phyloP scores from a whole-genome alignment of 2,113 vertebrate species.

The Raja brachyura region DNA sequence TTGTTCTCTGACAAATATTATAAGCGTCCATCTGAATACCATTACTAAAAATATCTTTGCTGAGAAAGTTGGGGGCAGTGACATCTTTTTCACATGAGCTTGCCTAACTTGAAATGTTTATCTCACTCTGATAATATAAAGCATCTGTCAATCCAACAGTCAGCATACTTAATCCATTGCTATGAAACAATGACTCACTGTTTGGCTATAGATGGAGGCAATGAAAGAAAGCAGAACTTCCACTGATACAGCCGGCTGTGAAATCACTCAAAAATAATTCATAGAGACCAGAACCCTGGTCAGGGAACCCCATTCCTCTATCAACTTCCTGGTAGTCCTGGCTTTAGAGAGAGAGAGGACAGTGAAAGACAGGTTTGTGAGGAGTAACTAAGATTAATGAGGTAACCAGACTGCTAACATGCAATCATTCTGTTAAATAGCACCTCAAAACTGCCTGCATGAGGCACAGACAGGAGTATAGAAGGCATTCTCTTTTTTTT shows the following conservation, averaged over 20 bases:
- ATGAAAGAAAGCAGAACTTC: constrained; percentile 29
- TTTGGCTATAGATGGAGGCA: constrained; percentile 38
- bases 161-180: constrained; percentile 38
- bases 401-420: constrained; percentile 31
- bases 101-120: constrained; percentile 38
- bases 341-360: constrained; percentile 19
- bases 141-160: constrained; percentile 38
- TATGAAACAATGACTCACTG: constrained; percentile 36
- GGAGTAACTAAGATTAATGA: constrained; percentile 38
- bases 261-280: constrained; percentile 38
- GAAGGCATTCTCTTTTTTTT: constrained; percentile 33
- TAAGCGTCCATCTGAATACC: constrained; percentile 41
- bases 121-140: constrained; percentile 36
- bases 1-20: constrained; percentile 38
- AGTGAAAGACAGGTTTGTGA: constrained; percentile 34
- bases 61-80: neutral
- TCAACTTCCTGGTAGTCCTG: neutral
- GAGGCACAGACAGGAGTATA: constrained; percentile 28
- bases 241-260: constrained; percentile 32
- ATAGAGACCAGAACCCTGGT: constrained; percentile 35
- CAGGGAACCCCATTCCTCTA: constrained; percentile 31
- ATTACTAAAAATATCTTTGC: constrained; percentile 15
- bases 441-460: constrained; percentile 22
- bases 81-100: constrained; percentile 27
- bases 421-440: constrained; percentile 38